Base-by-base conservation (phyloP, 2,113 vertebrate species). In the Misgurnus mizolepis region DNA sequence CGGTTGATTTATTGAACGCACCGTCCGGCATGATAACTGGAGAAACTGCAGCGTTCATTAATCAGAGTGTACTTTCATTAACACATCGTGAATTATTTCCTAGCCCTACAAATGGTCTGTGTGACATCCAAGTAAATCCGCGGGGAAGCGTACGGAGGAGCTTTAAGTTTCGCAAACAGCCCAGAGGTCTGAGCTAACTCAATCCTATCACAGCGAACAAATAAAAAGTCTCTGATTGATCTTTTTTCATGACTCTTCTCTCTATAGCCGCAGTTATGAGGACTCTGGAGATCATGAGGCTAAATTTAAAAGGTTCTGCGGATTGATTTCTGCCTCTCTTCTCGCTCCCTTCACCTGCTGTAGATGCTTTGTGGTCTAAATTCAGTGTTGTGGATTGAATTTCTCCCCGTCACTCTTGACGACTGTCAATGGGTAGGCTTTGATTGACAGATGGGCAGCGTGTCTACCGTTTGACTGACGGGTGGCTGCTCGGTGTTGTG, bases 401-500 rank as follows among this genome's bases (percentile, higher is more conserved):
- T 91, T 90, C 89, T 89, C 85, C 80, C 69, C 56, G 82, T 86
- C 86, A 85, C 87, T 86, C 84, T 65, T 82, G 47, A 11, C 71
- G 70, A 85, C 86, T 90, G 88, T 92, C 88, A 88, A 89, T 79
- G 85, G 89, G 91, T 91, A 90, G 88, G 84, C 73, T 81, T 76
- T 92, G 90, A 92, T 68, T 91, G 92, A 92, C 90, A 89, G 90
- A 86, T 86, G 85, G 73, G 87, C 9, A 85, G 89, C 81, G 87
- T 83, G 60, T 84, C 43, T 88, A 82, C 88, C 83, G 86, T 78
- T 84, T 88, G 87, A 87, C 47, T 74, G 85, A 87, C 81, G 72
- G 76, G 49, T 34, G 14, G 73, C 69, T 76, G 76, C 4, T 45
- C 60, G 34, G 41, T 40, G 43, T 53, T 40, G n/a, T 11, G 86